These are phyloP conservation scores for Rhizomys pruinosus DNA, from an alignment of 2,113 vertebrate genomes.

Conservation along the genomic window DNA sequence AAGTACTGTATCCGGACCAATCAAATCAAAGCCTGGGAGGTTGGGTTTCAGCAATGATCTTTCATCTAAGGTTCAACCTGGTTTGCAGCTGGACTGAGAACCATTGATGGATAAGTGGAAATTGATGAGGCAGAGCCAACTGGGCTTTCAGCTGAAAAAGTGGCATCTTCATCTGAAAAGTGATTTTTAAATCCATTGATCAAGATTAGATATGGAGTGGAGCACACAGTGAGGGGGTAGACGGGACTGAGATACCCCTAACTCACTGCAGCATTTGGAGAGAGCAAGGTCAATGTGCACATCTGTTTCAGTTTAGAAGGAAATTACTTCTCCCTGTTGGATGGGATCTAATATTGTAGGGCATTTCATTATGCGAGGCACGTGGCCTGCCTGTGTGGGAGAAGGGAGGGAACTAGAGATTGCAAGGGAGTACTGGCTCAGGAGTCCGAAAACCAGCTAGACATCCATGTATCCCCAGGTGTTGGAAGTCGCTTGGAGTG, in stretches of 20 bases:
- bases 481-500: background rate
- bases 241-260: background rate
- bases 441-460: background rate
- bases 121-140: background rate
- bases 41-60: background rate
- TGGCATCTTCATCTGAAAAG: background rate
- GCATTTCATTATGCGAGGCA: background rate
- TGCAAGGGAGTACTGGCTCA: background rate
- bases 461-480: no score
- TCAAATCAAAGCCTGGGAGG: background rate
- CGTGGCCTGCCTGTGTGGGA: no score
- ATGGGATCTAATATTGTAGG: background rate
- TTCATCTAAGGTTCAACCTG: background rate
- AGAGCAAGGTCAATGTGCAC: constrained; percentile 26
- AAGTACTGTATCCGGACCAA: background rate
- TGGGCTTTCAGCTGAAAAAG: background rate
- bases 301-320: background rate
- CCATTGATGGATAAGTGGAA: background rate
- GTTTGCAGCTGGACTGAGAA: background rate
- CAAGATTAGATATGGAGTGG: background rate
- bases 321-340: background rate
- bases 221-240: background rate
- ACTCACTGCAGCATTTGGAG: background rate
- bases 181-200: background rate
- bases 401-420: background rate